Percentiles rank a stretch among this genome's conserved stretches.
These are phyloP conservation scores for Brenthis hecate DNA, from an alignment of 2,888 invertebrate species.

Conservation along the genomic window DNA sequence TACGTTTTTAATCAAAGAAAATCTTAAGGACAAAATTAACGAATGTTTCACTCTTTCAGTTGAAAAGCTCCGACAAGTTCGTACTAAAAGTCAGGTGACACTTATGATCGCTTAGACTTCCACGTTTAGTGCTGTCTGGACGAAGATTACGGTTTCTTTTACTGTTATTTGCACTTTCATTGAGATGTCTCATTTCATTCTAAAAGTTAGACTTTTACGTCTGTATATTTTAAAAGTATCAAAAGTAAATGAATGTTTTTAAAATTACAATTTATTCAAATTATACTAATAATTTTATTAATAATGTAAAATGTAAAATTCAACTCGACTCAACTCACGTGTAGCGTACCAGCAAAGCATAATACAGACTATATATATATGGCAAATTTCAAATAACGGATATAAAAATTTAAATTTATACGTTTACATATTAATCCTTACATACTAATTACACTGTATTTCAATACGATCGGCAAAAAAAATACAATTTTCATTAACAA, in stretches of 20 bases:
- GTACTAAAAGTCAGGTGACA: conserved; percentile 21
- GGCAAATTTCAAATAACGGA: background rate
- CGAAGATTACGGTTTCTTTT: conserved; percentile 5
- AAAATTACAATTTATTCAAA: too few relatives aligned
- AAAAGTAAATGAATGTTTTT: too few relatives aligned
- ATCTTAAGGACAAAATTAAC: conserved; percentile 3
- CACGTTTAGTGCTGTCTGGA: conserved; percentile 20
- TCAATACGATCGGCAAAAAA: too few relatives aligned
- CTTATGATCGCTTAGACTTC: conserved; percentile 19
- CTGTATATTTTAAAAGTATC: too few relatives aligned
- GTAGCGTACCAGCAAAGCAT: conserved; percentile 6
- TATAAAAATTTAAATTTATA: conserved; percentile 1
- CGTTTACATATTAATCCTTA: background rate
- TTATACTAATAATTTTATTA: too few relatives aligned
- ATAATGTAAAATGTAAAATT: too few relatives aligned
- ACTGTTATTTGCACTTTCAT: background rate
- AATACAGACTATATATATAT: too few relatives aligned
- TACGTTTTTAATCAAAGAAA: conserved; percentile 13
- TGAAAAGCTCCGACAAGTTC: conserved; percentile 1
- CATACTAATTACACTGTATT: too few relatives aligned
- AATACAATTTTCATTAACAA: background rate
- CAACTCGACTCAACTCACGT: conserved; percentile 8
- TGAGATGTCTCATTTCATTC: background rate
- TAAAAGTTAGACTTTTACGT: too few relatives aligned
- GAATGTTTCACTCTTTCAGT: conserved; percentile 8